These are phyloP conservation scores for Cheilosia vulpina DNA, from an alignment of 2,888 invertebrate genomes.

Conservation along the genomic window DNA sequence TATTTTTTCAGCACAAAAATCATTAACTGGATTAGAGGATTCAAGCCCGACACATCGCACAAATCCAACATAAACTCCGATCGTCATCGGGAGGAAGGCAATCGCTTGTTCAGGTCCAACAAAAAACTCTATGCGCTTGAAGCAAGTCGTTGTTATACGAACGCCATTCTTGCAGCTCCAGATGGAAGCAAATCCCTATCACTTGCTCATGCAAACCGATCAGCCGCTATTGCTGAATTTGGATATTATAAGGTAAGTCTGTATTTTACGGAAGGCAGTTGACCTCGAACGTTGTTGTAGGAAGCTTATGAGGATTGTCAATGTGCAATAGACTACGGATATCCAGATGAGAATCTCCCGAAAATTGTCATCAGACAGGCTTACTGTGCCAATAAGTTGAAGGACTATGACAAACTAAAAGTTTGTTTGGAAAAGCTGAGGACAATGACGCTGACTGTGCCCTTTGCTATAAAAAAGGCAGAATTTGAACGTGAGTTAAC, in stretches of 20 bases:
- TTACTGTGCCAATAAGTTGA: slow-evolving; percentile 45
- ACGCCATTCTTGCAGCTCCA: slow-evolving; percentile 79
- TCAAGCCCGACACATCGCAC: neutral
- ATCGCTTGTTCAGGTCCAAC: slow-evolving; percentile 76
- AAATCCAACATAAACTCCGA: slow-evolving; percentile 65
- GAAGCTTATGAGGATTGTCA: slow-evolving; percentile 81
- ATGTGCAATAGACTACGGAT: slow-evolving; percentile 78
- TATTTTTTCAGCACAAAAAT: slow-evolving; percentile 13
- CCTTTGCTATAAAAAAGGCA: slow-evolving; percentile 10
- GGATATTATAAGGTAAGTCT: slow-evolving; percentile 77
- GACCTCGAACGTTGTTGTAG: slow-evolving; percentile 6
- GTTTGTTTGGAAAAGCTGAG: slow-evolving; percentile 32
- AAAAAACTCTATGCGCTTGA: slow-evolving; percentile 69
- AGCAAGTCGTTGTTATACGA: slow-evolving; percentile 79
- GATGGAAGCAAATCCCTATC: slow-evolving; percentile 76
- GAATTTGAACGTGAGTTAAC: slow-evolving; percentile 32
- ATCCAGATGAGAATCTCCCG: slow-evolving; percentile 64
- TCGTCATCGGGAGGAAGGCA: slow-evolving; percentile 78
- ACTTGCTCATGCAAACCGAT: slow-evolving; percentile 81
- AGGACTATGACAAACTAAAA: slow-evolving; percentile 33
- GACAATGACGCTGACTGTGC: slow-evolving; percentile 11
- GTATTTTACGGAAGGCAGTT: too few species aligned
- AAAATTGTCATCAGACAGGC: slow-evolving; percentile 70
- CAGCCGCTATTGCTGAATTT: slow-evolving; percentile 80
- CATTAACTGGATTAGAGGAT: neutral